Evolutionary conservation across 2,113 vertebrate species (phyloP).

Genomic region (Tonatia bakeri): DNA sequence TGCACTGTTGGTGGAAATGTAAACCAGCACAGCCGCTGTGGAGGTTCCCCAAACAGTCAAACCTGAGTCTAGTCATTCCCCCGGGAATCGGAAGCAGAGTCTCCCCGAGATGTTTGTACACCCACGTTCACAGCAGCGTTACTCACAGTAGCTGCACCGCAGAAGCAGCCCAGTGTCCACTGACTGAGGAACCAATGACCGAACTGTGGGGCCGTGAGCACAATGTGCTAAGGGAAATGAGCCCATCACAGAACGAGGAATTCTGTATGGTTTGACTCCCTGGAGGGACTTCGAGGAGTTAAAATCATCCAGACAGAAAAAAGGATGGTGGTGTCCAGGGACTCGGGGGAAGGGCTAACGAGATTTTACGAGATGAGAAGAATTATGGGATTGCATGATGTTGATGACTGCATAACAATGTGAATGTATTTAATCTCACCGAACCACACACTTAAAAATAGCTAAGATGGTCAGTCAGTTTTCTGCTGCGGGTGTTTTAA

Average conservation of each 20-base stretch:
- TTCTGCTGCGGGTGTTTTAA: neutral
- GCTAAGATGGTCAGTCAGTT: neutral
- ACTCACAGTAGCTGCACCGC: neutral
- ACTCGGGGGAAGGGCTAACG: rapidly evolving
- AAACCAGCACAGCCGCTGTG: too few relatives aligned
- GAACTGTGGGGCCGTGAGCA: neutral
- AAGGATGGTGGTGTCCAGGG: neutral
- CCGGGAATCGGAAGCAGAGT: neutral
- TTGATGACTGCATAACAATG: neutral
- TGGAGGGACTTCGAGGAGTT: neutral
- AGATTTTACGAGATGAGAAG: neutral
- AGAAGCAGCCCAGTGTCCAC: neutral
- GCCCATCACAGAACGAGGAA: neutral
- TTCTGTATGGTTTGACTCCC: neutral
- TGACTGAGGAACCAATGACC: neutral
- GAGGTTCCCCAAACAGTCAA: neutral
- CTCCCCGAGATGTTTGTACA: neutral
- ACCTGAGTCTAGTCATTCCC: neutral
- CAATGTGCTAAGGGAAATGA: neutral
- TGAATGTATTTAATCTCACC: neutral
- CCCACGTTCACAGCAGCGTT: neutral
- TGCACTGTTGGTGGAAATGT: neutral
- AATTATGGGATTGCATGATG: too few relatives aligned
- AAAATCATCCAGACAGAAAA: neutral
- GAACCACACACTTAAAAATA: neutral